phyloP scores from a whole-genome alignment of 2,888 invertebrate species.

The Callimorpha dominula region DNA sequence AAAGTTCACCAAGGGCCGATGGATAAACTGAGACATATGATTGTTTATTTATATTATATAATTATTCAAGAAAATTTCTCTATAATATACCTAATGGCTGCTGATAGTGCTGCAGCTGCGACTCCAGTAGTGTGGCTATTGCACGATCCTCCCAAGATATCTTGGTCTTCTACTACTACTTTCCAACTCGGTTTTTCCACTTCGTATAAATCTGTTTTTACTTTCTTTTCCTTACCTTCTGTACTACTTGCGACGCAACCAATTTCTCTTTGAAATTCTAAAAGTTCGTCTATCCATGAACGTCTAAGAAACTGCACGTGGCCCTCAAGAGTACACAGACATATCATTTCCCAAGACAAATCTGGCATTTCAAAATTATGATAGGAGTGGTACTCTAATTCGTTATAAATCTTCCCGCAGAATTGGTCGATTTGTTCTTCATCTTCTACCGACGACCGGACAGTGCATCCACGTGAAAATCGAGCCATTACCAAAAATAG shows the following conservation, averaged over 20 bases:
- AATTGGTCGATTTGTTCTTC: constrained; percentile 39
- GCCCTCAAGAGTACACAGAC: constrained; percentile 61
- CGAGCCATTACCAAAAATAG: constrained; percentile 17
- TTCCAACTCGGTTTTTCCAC: constrained; percentile 5
- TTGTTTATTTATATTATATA: not conserved
- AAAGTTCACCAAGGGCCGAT: not conserved
- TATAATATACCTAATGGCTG: constrained; percentile 21
- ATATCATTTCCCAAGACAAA: constrained; percentile 64
- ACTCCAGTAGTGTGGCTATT: constrained; percentile 22
- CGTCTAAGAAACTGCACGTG: constrained; percentile 59
- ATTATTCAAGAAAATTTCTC: constrained; percentile 11
- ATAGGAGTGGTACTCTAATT: constrained; percentile 57
- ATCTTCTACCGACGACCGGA: constrained; percentile 40
- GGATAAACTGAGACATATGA: not conserved
- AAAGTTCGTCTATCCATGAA: constrained; percentile 56
- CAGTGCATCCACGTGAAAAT: constrained; percentile 21
- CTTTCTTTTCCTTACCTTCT: not conserved
- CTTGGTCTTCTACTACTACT: not conserved
- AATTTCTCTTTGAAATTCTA: constrained; percentile 52
- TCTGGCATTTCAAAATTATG: constrained; percentile 54
- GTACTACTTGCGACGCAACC: constrained; percentile 58
- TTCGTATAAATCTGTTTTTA: not conserved
- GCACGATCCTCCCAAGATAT: constrained; percentile 20
- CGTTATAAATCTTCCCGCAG: constrained; percentile 55
- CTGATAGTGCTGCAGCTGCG: constrained; percentile 19